Base-by-base conservation (phyloP, 2,797 vertebrate species). In the Betta splendens region DNA sequence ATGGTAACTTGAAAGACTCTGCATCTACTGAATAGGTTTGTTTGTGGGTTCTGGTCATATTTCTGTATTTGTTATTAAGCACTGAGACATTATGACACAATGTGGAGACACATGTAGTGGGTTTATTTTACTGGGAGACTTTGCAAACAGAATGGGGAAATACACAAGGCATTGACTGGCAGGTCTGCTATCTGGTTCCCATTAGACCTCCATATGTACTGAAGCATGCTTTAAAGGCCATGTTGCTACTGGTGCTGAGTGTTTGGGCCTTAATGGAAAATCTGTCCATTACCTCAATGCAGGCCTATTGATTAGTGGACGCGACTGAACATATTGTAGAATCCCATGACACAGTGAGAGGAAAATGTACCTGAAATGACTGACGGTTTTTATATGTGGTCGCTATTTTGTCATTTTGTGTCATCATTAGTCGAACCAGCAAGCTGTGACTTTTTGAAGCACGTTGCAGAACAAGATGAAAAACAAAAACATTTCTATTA, bases 241-340 rank as follows among this genome's bases (percentile, higher is more conserved):
- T 54, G 31, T 63, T 69, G 37, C 22, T 29, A 31, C 49, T 67
- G 39, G 52, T 77, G 52, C 48, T 36, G 47, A 50, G 43, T 70
- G 44, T 52, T 70, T 31, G 28, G 36, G 17, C 56, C 22, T 74
- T 74, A 76, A 81, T 81, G 80, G 80, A 80, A 9, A 69, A 61
- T 53, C 50, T 63, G 72, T 82, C 77, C 61, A 78, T 84, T 77
- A 78, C 23, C 48, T 77, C 69, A 77, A 29, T 58, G 63, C 36
- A 70, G 70, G 45, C 54, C 55, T 69, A 85, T 82, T 72, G 81
- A 87, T 86, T 77, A 72, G 48, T 69, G 45, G 33, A 53, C 55
- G 58, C 26, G 28, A 58, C 38, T 25, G 42, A 46, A 50, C 43
- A 18, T 62, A 33, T 46, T 51, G 55, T 56, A 51, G 25, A 62